Percentiles rank a stretch among this genome's conserved stretches.
phyloP scores from a whole-genome alignment of 1,140 invertebrate genomes.

The Gryon sp. region DNA sequence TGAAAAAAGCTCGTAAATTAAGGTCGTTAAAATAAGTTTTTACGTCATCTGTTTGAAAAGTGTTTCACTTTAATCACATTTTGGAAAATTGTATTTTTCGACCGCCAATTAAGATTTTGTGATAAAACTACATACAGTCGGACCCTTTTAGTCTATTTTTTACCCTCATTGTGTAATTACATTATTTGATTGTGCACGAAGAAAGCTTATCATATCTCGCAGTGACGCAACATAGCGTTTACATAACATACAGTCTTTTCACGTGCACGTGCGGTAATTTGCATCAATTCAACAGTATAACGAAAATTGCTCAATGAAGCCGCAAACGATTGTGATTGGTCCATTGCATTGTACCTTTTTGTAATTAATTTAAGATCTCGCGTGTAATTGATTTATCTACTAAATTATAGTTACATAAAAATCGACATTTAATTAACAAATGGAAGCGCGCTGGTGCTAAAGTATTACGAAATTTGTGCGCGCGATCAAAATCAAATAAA shows the following conservation, averaged over 20 bases:
- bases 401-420: slow-evolving; percentile 40
- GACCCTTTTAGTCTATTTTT: too few species aligned
- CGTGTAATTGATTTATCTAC: slow-evolving; percentile 42
- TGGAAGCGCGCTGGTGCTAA: slow-evolving; percentile 1
- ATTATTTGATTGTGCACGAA: too few species aligned
- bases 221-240: slow-evolving; percentile 4
- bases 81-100: too few species aligned
- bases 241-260: slow-evolving; percentile 21
- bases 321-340: slow-evolving; percentile 6
- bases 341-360: slow-evolving; percentile 1
- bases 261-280: not conserved
- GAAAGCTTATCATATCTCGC: too few species aligned
- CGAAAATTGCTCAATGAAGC: slow-evolving; percentile 22
- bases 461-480: slow-evolving; percentile 20
- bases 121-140: too few species aligned
- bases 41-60: too few species aligned
- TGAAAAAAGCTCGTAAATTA: too few species aligned
- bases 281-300: slow-evolving; percentile 8
- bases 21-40: too few species aligned
- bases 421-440: slow-evolving; percentile 57
- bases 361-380: slow-evolving; percentile 36
- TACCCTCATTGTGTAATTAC: too few species aligned
- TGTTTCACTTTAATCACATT: too few species aligned
- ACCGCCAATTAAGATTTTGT: too few species aligned
- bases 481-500: slow-evolving; percentile 41